These are phyloP conservation scores for Macroteleia sp. DNA, from an alignment of 2,888 invertebrate genomes.

Conservation along the genomic window DNA sequence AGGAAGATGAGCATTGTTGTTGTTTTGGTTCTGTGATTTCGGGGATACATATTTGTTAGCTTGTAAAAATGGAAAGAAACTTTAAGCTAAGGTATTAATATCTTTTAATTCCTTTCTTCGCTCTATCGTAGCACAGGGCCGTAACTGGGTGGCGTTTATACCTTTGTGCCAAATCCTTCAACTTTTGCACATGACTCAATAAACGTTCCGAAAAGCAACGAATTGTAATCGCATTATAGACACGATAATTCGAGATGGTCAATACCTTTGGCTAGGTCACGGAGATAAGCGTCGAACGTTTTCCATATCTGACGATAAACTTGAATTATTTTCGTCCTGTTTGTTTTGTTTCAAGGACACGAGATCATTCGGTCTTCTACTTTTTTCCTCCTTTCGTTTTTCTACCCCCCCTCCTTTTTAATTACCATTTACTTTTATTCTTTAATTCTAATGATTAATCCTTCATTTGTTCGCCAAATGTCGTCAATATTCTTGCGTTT, in stretches of 20 bases:
- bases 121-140: conserved; percentile 76
- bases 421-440: conserved; percentile 28
- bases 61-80: conserved; percentile 76
- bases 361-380: conserved; percentile 36
- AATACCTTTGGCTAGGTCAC: conserved; percentile 46
- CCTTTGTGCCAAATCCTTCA: conserved; percentile 73
- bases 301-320: conserved; percentile 26
- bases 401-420: conserved; percentile 20
- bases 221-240: conserved; percentile 68
- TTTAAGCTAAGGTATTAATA: conserved; percentile 81
- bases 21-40: conserved; percentile 84
- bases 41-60: conserved; percentile 83
- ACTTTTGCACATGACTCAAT: conserved; percentile 72
- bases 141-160: conserved; percentile 76
- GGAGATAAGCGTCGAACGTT: conserved; percentile 50
- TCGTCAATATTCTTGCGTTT: too few relatives aligned
- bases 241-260: conserved; percentile 46
- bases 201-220: conserved; percentile 75
- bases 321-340: conserved; percentile 9
- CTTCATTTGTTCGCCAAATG: too few relatives aligned
- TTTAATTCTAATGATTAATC: conserved; percentile 57
- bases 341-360: conserved; percentile 38
- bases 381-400: conserved; percentile 31
- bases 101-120: conserved; percentile 78
- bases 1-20: conserved; percentile 76